Conservation (phyloP, 2,888 invertebrate genomes). For the Acanthosepion lycidas region DNA sequence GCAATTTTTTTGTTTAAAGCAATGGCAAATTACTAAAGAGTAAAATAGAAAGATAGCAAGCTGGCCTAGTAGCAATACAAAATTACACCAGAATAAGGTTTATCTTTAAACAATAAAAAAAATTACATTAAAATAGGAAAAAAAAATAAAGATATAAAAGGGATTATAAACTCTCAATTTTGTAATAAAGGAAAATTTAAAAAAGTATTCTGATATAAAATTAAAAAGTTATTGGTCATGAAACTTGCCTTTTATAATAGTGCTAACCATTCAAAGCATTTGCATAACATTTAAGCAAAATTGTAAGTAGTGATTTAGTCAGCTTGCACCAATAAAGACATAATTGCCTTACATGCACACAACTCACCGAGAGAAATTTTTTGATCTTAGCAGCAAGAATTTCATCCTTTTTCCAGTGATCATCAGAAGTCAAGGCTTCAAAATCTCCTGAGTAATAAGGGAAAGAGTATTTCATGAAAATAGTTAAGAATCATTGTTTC, state of each 20-base stretch:
- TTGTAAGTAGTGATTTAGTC: no score
- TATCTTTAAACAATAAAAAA: no score
- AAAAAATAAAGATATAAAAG: no score
- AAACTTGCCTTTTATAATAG: not conserved
- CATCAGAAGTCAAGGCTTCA: slow-evolving; percentile 74
- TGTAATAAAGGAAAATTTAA: no score
- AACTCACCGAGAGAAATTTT: slow-evolving; percentile 91
- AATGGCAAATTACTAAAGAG: no score
- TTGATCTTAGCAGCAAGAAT: slow-evolving; percentile 94
- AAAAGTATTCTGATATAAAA: not conserved
- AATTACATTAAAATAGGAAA: no score
- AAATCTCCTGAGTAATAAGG: slow-evolving; percentile 48
- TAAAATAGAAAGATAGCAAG: no score
- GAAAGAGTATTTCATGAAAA: not conserved
- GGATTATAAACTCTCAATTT: no score
- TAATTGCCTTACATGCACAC: not conserved
- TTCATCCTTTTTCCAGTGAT: slow-evolving; percentile 86
- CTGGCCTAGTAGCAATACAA: no score
- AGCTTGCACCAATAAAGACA: no score
- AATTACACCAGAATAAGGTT: no score
- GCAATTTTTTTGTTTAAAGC: no score
- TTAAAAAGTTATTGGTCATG: not conserved
- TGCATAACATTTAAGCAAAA: not conserved
- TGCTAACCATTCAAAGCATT: not conserved
- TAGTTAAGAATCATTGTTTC: not conserved